Conservation (phyloP, 2,797 vertebrate genomes). For the Lepilemur septentrionalis region DNA sequence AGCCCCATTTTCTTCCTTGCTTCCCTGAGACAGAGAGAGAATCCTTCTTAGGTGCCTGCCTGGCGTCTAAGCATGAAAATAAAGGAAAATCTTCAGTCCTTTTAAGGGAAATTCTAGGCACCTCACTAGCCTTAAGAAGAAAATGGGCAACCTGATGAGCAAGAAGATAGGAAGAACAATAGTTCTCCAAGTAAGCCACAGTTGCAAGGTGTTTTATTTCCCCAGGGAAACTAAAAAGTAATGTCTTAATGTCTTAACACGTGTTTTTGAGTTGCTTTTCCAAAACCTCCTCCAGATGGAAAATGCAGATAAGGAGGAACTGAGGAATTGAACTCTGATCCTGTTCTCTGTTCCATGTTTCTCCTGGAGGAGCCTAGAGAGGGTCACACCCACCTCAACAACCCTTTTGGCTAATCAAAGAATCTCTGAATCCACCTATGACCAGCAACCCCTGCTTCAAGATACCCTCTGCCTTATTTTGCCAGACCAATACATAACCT, state of each 20-base stretch:
- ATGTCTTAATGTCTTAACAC: not conserved
- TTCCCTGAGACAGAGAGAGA: too few species aligned
- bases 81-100: not conserved
- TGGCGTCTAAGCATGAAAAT: not conserved
- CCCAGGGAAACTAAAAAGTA: not conserved
- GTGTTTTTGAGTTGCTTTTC: not conserved
- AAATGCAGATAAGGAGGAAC: not conserved
- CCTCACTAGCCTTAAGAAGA: not conserved
- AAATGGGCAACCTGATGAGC: not conserved
- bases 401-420: not conserved
- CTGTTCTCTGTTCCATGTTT: not conserved
- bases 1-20: not conserved
- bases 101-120: not conserved
- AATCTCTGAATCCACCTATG: not conserved
- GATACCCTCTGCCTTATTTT: not conserved
- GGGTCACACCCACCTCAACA: not conserved
- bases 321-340: not conserved
- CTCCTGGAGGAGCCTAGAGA: not conserved
- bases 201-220: not conserved
- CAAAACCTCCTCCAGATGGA: not conserved
- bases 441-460: not conserved
- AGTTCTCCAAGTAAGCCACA: not conserved
- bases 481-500: not conserved
- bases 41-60: not conserved
- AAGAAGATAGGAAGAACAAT: not conserved